Evolutionary conservation across 1,140 invertebrate species (phyloP), one percentile per base, ranked within the genome.

Genomic region (Apis cerana): DNA sequence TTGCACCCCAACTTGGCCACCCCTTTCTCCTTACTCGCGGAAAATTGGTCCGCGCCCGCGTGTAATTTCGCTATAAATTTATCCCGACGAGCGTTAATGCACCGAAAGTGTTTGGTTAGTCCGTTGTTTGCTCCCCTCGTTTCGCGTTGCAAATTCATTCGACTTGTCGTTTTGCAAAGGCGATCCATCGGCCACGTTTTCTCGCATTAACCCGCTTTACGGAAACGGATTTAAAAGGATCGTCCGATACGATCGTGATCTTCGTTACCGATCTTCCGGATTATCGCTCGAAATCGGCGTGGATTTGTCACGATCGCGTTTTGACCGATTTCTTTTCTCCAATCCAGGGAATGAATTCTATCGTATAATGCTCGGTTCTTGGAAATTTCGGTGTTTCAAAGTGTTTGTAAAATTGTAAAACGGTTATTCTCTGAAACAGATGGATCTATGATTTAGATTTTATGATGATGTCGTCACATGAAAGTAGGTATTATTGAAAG

Each of bases 31-130:
- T 58, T 19, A 17, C 50, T 5, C 15, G n/a, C 33, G 61, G 70
- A 50, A 75, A 75, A 81, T 81, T 74, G 79, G 61, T 81, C 62
- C 54, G 67, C 13, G 64, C 48, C 19, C 65, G 58, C 43, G 54
- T 62, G 80, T 75, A 75, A 82, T 77, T 77, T 74, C 65, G 1
- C 56, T 56, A 76, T 82, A 82, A 82, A 82, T 82, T 77, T 69
- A 76, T 76, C 64, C 65, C 17, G 65, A 61, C 80, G 15, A 81
- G 64, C 79, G 71, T 77, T 82, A 77, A 77, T 76, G 80, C 54
- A 69, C 54, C 56, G 80, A 77, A 74, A 77, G 80, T 69, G 72
- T 82, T 82, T 19, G 56, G 80, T 54, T 58, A 27, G 43, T 43
- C 21, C 56, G 64, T 77, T 61, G 65, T 65, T 81, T 75, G 56